Conservation (phyloP, 2,113 vertebrate genomes). For the Sylvilagus bachmani region DNA sequence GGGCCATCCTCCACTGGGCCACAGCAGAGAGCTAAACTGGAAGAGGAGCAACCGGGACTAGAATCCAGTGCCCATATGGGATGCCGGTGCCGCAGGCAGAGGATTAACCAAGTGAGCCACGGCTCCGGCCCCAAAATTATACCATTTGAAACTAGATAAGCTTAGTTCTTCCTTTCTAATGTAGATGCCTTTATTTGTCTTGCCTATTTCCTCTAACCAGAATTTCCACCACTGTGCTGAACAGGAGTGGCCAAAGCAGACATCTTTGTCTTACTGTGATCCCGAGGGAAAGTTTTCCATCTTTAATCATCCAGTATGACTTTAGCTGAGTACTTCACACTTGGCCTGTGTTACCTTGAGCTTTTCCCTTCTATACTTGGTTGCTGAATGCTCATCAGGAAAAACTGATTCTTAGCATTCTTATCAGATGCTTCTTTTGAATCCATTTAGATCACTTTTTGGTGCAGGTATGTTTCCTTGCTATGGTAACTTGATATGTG, state of each 20-base stretch:
- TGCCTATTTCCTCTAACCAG: background rate
- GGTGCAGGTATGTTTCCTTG: background rate
- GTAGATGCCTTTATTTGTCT: background rate
- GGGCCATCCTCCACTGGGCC: too few species aligned
- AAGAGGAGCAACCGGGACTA: too few species aligned
- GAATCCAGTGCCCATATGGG: too few species aligned
- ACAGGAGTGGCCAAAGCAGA: background rate
- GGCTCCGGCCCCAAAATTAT: background rate
- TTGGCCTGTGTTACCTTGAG: background rate
- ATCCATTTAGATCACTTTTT: background rate
- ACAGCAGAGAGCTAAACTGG: too few species aligned
- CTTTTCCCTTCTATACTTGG: background rate
- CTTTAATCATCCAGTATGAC: background rate
- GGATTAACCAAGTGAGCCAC: too few species aligned
- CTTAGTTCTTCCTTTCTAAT: background rate
- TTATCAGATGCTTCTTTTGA: background rate
- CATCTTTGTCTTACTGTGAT: background rate
- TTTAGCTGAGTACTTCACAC: background rate
- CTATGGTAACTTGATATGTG: background rate
- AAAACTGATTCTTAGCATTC: background rate
- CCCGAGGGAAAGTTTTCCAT: background rate
- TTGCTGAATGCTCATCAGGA: background rate
- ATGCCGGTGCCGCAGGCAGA: too few species aligned
- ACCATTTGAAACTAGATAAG: background rate
- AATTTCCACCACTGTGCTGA: background rate